Base-by-base conservation (phyloP, 2,797 vertebrate genomes). In the Geotrypetes seraphini region DNA sequence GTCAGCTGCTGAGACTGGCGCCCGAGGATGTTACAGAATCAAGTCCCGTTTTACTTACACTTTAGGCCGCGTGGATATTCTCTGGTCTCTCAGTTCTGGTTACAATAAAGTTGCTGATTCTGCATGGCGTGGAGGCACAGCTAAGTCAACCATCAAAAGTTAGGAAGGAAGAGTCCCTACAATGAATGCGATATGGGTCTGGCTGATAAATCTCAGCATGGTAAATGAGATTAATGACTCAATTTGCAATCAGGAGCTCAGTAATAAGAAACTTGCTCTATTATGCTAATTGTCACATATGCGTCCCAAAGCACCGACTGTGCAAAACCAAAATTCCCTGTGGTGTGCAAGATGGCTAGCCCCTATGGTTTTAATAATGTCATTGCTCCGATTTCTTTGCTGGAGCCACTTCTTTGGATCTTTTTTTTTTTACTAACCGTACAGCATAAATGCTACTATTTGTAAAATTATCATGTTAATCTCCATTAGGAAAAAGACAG, bases 211-310 rank as follows among this genome's bases (percentile, higher is more conserved):
- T 31, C 37, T 37, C 33, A 33, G 31, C 28, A 34, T 71, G 71
- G 43, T 57, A 69, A 59, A 72, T 54, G 45, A 73, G 43, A 69
- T 66, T 73, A 66, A 72, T 73, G 42, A 31, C 45, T 66, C 53
- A 51, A 61, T 66, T 72, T 71, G 25, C 25, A 60, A 39, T 21
- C 70, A 70, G 56, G 48, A 35, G 28, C 50, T 56, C 39, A 60
- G 49, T 32, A 52, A 47, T 43, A 60, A 53, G 49, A 57, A 73
- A 70, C 39, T 57, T 69, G 55, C 39, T 75, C 65, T 53, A 36
- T 28, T 65, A 37, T 31, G 44, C 42, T 75, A 55, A 67, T 64
- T 69, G 43, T 60, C 50, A 45, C 50, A 36, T 33, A 32, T 57
- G 33, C 56, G 49, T 51, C 53, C 66, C 36, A 46, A 58, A 72